Evolutionary conservation across 2,113 vertebrate species (phyloP).

Genomic region (Amphiprion percula): DNA sequence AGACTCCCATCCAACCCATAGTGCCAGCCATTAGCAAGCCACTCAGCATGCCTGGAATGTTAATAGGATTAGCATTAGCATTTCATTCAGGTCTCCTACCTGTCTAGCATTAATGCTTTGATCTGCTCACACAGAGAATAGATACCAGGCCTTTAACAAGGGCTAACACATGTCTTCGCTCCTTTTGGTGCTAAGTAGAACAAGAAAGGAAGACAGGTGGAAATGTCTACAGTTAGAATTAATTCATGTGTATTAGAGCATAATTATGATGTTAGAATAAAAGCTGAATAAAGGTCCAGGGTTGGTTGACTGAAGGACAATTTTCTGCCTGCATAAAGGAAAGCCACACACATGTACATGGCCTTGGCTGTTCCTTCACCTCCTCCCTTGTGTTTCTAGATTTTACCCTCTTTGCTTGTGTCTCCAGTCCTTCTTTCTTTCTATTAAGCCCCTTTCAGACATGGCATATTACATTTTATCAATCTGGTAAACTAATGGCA

Average conservation of each 20-base stretch:
- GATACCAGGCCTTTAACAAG: slow-evolving; percentile 63
- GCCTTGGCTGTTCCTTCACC: too few relatives aligned
- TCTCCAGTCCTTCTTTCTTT: too few relatives aligned
- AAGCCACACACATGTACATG: neutral
- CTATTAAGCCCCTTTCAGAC: too few relatives aligned
- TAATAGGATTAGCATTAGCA: slow-evolving; percentile 80
- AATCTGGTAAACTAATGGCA: too few relatives aligned
- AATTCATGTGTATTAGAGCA: slow-evolving; percentile 41
- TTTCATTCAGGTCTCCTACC: slow-evolving; percentile 74
- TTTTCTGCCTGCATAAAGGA: slow-evolving; percentile 1
- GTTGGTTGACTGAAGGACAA: slow-evolving; percentile 18
- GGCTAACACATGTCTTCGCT: slow-evolving; percentile 64
- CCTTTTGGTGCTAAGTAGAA: slow-evolving; percentile 49
- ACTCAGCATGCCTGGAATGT: slow-evolving; percentile 69
- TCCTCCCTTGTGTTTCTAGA: too few relatives aligned
- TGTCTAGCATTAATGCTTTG: slow-evolving; percentile 74
- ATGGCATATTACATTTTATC: too few relatives aligned
- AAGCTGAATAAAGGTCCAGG: slow-evolving; percentile 27
- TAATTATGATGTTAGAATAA: slow-evolving; percentile 31
- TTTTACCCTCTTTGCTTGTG: too few relatives aligned
- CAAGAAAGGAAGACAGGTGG: slow-evolving; percentile 45
- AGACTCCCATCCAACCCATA: slow-evolving; percentile 68
- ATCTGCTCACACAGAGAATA: slow-evolving; percentile 64
- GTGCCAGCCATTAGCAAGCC: slow-evolving; percentile 71
- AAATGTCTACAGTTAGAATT: slow-evolving; percentile 45